Percentiles rank a stretch among this genome's conserved stretches.
Conservation (phyloP, 1,140 invertebrate genomes). For the Diabrotica undecimpunctata region DNA sequence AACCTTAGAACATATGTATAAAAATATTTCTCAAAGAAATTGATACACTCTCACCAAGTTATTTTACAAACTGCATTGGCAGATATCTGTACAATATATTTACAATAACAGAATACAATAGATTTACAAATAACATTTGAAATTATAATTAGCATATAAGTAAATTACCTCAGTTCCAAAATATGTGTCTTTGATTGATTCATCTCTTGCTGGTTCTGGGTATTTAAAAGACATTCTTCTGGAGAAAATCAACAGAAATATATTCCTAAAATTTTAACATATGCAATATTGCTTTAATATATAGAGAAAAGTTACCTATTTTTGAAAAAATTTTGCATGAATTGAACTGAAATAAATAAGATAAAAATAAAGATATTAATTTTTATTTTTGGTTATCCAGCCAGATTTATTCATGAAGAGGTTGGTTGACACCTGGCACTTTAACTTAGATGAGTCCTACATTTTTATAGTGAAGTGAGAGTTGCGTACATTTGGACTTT, state of each 20-base stretch:
- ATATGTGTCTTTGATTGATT: slow-evolving; percentile 72
- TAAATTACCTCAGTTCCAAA: slow-evolving; percentile 73
- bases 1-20: slow-evolving; percentile 57
- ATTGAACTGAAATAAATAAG: background rate
- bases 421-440: no score
- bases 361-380: background rate
- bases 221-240: slow-evolving; percentile 53
- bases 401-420: background rate
- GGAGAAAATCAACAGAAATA: slow-evolving; percentile 1
- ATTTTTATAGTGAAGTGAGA: no score
- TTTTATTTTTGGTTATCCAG: background rate
- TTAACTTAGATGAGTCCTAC: no score
- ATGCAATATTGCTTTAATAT: background rate
- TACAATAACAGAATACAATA: no score
- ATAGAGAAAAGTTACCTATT: background rate
- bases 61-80: no score
- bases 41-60: no score
- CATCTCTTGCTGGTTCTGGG: slow-evolving; percentile 74
- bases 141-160: background rate
- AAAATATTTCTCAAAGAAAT: background rate
- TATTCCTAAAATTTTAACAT: background rate
- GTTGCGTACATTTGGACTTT: no score
- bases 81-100: no score
- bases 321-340: background rate
- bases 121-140: slow-evolving; percentile 12